These are phyloP conservation scores for Miltochrista miniata DNA, from an alignment of 2,888 invertebrate genomes.

Conservation along the genomic window DNA sequence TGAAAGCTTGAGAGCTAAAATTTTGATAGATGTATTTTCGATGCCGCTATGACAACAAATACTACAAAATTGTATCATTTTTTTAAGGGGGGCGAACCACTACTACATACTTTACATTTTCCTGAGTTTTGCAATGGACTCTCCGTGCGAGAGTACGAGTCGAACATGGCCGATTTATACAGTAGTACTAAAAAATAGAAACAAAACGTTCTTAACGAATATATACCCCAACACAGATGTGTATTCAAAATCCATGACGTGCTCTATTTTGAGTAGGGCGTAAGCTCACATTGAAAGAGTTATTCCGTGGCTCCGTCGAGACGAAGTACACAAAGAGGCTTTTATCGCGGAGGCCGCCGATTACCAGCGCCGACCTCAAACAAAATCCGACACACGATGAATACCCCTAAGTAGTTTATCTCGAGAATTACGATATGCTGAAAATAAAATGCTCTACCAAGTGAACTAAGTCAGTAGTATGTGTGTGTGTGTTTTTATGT, in stretches of 20 bases:
- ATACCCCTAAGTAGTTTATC: conserved; percentile 61
- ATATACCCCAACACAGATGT: conserved; percentile 1
- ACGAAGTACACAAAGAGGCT: conserved; percentile 69
- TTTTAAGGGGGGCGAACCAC: too few species aligned
- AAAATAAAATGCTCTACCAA: conserved; percentile 14
- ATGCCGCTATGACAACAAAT: too few species aligned
- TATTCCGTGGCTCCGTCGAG: conserved; percentile 49
- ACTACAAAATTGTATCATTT: too few species aligned
- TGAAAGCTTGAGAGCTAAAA: too few species aligned
- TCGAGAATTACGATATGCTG: conserved; percentile 40
- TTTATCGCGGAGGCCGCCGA: conserved; percentile 62
- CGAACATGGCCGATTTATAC: too few species aligned
- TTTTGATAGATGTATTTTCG: too few species aligned
- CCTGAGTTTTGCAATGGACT: too few species aligned
- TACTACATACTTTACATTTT: too few species aligned
- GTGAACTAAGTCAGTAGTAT: not conserved
- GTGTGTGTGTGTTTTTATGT: not conserved
- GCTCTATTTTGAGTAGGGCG: conserved; percentile 44
- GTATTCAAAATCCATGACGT: conserved; percentile 31
- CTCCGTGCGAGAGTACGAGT: too few species aligned
- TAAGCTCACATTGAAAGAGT: conserved; percentile 68
- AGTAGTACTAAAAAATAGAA: too few species aligned
- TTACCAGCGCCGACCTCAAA: conserved; percentile 51
- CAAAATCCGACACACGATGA: conserved; percentile 63
- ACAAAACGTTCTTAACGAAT: too few species aligned